Evolutionary conservation across 2,113 vertebrate species (phyloP), one percentile per base, ranked within the genome.

Genomic region (Okapia johnstoni): DNA sequence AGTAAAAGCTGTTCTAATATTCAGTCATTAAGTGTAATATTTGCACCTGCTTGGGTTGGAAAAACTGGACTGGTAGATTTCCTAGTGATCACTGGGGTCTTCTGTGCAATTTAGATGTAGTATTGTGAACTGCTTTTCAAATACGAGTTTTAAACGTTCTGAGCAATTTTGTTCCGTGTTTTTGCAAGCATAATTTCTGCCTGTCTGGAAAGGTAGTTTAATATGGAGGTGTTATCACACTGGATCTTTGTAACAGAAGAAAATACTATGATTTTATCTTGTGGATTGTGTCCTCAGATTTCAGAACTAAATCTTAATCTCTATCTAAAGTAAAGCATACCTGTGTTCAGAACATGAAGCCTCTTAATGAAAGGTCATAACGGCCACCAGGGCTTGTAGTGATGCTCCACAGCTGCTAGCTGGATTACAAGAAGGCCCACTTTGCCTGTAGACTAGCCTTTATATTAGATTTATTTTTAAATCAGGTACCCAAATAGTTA

Each of bases 1-100:
- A 43, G 23, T 30, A 40, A 40, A 89, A 76, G 11, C 40, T 76
- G 3, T 43, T 43, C 43, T 55, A 57, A 43, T 54, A 12, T 55
- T 76, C 76, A 43, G 21, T 73, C 63, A 33, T 43, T 89, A 89
- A 28, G 36, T 89, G 15, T 43, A 73, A 40, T 76, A 26, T 88
- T 99, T 99, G 99, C 99, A 99, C 84, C 98, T 99, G 88, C 97
- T 99, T 0, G 99, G 99, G 3, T 96, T 99, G 97, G 99, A 99
- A 96, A 99, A 99, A 97, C 98, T 99, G 83, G 99, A 99, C 97
- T 99, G 99, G 99, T 5, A 99, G 98, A 88, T 99, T 99, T 98
- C 99, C 99, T 12, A 99, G 99, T 92, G 99, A 99, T 97, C 99
- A 99, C 98, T 99, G 99, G 99, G 99, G 99, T 58, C 98, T 99